Evolutionary conservation across 2,113 vertebrate species (phyloP).

Genomic region (Sceloporus tristichus): DNA sequence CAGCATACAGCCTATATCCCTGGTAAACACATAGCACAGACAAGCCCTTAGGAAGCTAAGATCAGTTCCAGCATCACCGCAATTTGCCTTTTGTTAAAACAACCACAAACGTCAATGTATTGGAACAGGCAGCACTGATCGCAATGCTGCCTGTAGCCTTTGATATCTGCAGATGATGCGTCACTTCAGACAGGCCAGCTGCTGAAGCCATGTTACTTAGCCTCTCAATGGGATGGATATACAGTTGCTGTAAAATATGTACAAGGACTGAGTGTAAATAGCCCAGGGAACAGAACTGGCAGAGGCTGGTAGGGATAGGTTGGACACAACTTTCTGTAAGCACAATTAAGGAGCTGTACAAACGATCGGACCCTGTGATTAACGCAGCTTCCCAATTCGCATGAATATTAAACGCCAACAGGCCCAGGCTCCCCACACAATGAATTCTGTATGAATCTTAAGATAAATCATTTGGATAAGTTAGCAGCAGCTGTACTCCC

Average conservation of each 20-base stretch:
- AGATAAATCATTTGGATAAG: constrained; percentile 84
- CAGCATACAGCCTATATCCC: not conserved
- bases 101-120: not conserved
- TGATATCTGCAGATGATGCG: not conserved
- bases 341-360: constrained; percentile 76
- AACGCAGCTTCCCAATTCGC: constrained; percentile 77
- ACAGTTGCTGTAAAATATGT: constrained; percentile 7
- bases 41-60: not conserved
- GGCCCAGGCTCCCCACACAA: constrained; percentile 78
- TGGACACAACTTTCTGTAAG: constrained; percentile 47
- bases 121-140: not conserved
- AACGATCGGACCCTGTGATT: constrained; percentile 79
- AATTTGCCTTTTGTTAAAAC: not conserved
- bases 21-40: constrained; percentile 1
- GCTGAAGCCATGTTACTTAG: constrained; percentile 18
- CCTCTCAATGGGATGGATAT: not conserved
- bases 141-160: not conserved
- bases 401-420: constrained; percentile 89
- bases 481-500: constrained; percentile 81
- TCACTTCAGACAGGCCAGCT: not conserved
- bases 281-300: constrained; percentile 5
- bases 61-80: not conserved
- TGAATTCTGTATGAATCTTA: constrained; percentile 86
- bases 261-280: accelerated
- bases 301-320: not conserved